Base-by-base conservation (phyloP, 30 jellyfish, hydroid and myxozoan genomes). In the Morbakka virulenta region DNA sequence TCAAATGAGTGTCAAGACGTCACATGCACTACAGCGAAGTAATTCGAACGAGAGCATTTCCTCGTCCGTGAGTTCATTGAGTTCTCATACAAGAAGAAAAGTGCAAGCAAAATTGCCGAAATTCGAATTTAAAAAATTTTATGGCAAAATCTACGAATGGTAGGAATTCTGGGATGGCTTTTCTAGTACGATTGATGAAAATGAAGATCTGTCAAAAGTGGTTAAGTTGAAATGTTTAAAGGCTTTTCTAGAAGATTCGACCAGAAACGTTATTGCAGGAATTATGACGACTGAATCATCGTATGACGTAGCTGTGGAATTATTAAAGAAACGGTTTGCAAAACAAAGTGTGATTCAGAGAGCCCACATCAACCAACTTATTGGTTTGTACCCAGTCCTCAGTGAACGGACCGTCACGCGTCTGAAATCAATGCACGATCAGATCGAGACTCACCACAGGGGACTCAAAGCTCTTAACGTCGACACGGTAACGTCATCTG, bases 111-210 rank as follows among this genome's bases (percentile, higher is more conserved):
- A 79, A 25, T 51, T 79, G 83, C 81, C 83, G 2, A 64, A 66
- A 64, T 69, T 66, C 6, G 75, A 79, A 65, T 21, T 79, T 67
- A 28, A 33, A 13, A 62, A 35, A 32, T 77, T 77, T 32, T 24
- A 14, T 1, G 88, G 82, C 2, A 77, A 75, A 32, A 33, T 66
- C 20, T 52, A 79, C 6, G 74, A 36, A 69, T 79, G 89, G 89
- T 75, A 49, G 22, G 74, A 64, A 66, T 79, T 79, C 41, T 79
- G 89, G 82, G 89, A 79, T 52, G 71, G 84, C 28, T 79, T 79
- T 34, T 49, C 63, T 4, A 79, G 89, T 79, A 72, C 89, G 34
- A 52, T 65, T 61, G 75, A 79, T 32, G 32, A 79, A 26, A 32
- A 62, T 67, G 79, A 35, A 21, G 30, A 66, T 32, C 25, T 77